Percentiles rank a stretch among this genome's conserved stretches.
These are phyloP conservation scores for Callithrix jacchus DNA, from an alignment of 2,113 vertebrate genomes.

Conservation along the genomic window DNA sequence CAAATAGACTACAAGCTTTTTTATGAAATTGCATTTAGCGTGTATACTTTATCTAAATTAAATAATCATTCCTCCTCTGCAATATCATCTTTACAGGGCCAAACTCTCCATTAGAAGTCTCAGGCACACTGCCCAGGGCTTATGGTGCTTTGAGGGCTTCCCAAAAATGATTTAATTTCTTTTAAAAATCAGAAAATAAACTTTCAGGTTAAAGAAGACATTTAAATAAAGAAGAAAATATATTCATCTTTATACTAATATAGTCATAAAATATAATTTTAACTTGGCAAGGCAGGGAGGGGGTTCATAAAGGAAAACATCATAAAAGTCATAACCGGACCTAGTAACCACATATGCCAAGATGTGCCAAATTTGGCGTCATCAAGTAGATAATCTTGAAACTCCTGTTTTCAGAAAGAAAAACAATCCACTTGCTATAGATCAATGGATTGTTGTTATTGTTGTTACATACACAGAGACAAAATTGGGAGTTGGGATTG, in stretches of 20 bases:
- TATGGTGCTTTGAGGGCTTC: background rate
- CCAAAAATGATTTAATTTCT: background rate
- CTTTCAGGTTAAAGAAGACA: background rate
- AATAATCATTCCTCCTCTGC: rapidly evolving
- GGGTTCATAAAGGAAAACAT: background rate
- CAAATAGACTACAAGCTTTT: background rate
- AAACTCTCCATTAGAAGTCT: background rate
- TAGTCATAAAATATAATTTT: background rate
- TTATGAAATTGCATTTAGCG: background rate
- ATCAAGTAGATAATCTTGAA: background rate
- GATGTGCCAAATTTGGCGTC: background rate
- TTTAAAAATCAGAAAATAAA: background rate
- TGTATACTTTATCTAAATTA: background rate
- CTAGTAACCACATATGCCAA: background rate
- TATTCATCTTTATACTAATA: background rate
- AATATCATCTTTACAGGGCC: rapidly evolving
- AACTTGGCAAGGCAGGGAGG: background rate
- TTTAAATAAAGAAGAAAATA: background rate
- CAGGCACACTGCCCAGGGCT: background rate
- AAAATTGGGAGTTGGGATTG: background rate
- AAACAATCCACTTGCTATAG: background rate
- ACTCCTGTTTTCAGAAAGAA: background rate
- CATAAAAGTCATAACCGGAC: background rate
- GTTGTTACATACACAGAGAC: background rate
- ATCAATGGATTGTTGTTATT: background rate